Base-by-base conservation (phyloP, 2,113 vertebrate genomes). In the Aptenodytes patagonicus region DNA sequence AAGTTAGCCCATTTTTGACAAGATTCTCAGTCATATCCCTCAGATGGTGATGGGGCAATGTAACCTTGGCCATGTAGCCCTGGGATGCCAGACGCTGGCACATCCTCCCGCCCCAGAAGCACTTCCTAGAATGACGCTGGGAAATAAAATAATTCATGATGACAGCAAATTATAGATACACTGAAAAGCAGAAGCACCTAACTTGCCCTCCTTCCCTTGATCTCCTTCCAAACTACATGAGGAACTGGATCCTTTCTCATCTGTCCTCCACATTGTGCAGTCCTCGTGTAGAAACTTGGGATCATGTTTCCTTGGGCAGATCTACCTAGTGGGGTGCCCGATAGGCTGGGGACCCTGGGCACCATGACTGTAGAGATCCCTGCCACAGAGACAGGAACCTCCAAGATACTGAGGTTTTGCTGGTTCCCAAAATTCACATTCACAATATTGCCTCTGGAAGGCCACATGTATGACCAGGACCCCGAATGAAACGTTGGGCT, bases 401-500 rank as follows among this genome's bases (percentile, higher is more conserved):
- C 65, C n/a, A 49, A 15, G 12, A 31, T 12, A 51, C 21, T 14
- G 19, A 86, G 14, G 1, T 81, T 81, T 73, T 49, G 24, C 61
- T 78, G 24, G 32, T 65, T 71, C 49, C 51, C 32, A 34, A 54
- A 95, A 68, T 32, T 47, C 46, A 16, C 44, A 20, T 44, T 49
- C 11, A 6, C 34, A 44, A 7, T 28, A 49, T 8, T 66, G 47
- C 40, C n/a, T 72, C 66, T 76, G 20, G 34, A 55, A 85, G 7
- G 17, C 42, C 52, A 38, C 6, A 2, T 6, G 19, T 5, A 25
- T 11, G 60, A 57, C 17, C 22, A 64, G 42, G 6, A 71, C 9
- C 17, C 34, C 9, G 1, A 46, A 31, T 1, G 8, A 72, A 55
- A 80, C 0, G 0, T 6, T 17, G 28, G 40, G 34, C 44, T 90